Percentiles rank a stretch among this genome's conserved stretches.
These are phyloP conservation scores for Mormyrops boulengeri DNA, from an alignment of 2,797 vertebrate genomes.

Conservation along the genomic window DNA sequence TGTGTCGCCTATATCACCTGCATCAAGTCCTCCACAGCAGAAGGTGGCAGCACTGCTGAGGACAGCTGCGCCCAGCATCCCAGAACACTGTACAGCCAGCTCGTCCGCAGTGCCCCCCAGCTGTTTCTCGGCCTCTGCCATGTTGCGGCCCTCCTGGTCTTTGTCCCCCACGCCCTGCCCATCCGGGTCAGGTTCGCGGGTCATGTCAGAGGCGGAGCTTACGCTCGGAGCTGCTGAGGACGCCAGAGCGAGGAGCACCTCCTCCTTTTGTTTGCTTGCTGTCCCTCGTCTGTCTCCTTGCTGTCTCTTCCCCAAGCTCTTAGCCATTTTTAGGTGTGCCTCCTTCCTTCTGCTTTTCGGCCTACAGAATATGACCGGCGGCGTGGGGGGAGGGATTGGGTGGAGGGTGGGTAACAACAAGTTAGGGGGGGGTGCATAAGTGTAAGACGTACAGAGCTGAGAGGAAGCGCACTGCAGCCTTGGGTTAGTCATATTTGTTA, in stretches of 20 bases:
- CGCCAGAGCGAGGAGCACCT: conserved; percentile 20
- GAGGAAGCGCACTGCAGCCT: not conserved
- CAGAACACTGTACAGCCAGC: conserved; percentile 36
- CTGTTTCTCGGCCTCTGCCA: conserved; percentile 43
- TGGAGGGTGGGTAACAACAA: not conserved
- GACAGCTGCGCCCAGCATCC: conserved; percentile 43
- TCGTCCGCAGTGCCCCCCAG: conserved; percentile 35
- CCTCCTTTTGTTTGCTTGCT: conserved; percentile 25
- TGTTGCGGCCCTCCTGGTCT: conserved; percentile 40
- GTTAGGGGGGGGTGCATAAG: not conserved
- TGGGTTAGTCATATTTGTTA: not conserved
- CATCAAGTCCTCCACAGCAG: conserved; percentile 57
- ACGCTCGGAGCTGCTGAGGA: conserved; percentile 31
- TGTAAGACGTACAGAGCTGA: not conserved
- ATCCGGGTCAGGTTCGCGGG: conserved; percentile 27
- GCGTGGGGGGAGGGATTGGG: not conserved
- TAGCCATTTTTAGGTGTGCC: conserved; percentile 43
- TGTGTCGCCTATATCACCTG: conserved; percentile 13
- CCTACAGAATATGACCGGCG: conserved; percentile 35
- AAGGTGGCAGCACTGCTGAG: conserved; percentile 58
- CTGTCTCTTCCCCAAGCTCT: not conserved
- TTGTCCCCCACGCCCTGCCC: conserved; percentile 31
- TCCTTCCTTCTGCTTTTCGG: conserved; percentile 51
- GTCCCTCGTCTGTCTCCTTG: not conserved
- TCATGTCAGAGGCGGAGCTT: conserved; percentile 29